Evolutionary conservation across 2,113 vertebrate genomes (phyloP).

Genomic region (Dermatemys mawii): DNA sequence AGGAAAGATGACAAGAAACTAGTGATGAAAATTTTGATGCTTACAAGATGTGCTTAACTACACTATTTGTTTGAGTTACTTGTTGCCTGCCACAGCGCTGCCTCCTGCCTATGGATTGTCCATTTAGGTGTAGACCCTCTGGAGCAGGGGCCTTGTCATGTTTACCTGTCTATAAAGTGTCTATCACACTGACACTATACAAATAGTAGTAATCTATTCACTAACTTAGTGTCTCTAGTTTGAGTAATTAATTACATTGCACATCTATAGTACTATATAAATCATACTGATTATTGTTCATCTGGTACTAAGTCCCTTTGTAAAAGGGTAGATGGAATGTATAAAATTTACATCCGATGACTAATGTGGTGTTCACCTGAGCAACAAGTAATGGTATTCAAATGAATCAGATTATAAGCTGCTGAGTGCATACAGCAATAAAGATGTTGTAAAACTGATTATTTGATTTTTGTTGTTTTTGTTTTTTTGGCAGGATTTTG

Average conservation of each 20-base stretch:
- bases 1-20: background rate
- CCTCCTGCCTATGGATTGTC: background rate
- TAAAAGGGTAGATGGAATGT: background rate
- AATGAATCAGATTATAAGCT: background rate
- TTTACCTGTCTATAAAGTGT: rapidly evolving
- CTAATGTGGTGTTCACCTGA: background rate
- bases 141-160: background rate
- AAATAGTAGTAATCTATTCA: background rate
- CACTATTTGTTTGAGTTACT: background rate
- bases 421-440: background rate
- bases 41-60: background rate
- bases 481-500: background rate
- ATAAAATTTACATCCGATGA: background rate
- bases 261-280: background rate
- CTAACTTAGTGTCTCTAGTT: background rate
- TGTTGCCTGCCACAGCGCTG: background rate
- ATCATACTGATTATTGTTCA: background rate
- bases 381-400: background rate
- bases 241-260: background rate
- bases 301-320: background rate
- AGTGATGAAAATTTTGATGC: background rate
- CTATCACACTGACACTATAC: background rate
- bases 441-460: background rate
- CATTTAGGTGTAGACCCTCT: background rate
- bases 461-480: background rate